Evolutionary conservation across 2,113 vertebrate genomes (phyloP).

Genomic region (Lepus timidus): DNA sequence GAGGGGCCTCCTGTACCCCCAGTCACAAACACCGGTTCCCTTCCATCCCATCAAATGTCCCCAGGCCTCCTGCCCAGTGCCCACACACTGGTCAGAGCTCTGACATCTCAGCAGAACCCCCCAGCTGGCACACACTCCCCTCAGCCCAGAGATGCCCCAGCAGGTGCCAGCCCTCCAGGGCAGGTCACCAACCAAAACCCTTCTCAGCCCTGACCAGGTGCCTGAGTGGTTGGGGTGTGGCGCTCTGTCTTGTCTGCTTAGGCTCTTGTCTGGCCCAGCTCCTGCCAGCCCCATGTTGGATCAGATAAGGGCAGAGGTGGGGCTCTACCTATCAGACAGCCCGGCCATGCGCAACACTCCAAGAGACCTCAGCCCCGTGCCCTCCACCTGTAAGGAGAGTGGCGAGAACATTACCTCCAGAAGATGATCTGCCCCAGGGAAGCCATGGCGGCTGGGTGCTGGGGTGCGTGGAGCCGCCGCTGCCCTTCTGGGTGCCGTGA

Average conservation of each 20-base stretch:
- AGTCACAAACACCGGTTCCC: background rate
- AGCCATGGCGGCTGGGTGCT: constrained; percentile 63
- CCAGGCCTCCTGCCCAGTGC: background rate
- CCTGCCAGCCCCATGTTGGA: background rate
- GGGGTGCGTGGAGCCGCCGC: background rate
- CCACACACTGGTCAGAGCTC: background rate
- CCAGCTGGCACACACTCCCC: background rate
- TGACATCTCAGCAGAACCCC: background rate
- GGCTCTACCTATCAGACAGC: background rate
- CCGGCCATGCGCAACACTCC: background rate
- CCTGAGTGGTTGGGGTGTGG: accelerated
- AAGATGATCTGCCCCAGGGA: constrained; percentile 79
- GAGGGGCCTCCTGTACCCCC: background rate
- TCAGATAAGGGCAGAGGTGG: background rate
- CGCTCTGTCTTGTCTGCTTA: background rate
- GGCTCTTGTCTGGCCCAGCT: background rate
- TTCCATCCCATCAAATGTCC: background rate
- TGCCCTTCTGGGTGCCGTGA: constrained; percentile 2
- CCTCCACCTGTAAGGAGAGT: background rate
- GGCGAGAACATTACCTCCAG: constrained; percentile 73
- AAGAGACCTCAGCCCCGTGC: background rate
- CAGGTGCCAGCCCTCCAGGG: background rate
- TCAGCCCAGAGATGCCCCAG: background rate
- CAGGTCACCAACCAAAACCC: background rate
- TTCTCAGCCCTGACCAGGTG: background rate